Percentiles rank a stretch among this genome's conserved stretches.
Evolutionary conservation across 2,888 invertebrate species (phyloP).

Genomic region (Trachelus troglodyta): DNA sequence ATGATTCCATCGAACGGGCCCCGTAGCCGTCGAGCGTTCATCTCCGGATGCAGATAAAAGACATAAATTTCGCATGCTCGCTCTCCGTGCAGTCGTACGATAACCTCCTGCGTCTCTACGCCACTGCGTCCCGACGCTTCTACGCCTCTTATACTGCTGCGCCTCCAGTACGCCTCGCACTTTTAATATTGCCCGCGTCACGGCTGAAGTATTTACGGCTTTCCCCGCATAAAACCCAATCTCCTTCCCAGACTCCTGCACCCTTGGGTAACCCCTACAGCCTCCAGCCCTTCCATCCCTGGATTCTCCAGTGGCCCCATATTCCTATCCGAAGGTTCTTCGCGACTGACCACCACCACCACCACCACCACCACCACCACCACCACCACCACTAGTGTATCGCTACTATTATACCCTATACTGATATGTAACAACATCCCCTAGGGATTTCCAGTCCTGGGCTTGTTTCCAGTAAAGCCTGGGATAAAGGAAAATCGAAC

Average conservation of each 20-base stretch:
- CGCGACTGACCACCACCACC: too few relatives aligned
- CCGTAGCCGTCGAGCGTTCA: slow-evolving; percentile 36
- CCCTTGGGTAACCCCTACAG: neutral
- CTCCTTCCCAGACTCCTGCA: slow-evolving; percentile 18
- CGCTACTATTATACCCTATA: too few relatives aligned
- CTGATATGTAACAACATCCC: too few relatives aligned
- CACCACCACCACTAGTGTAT: too few relatives aligned
- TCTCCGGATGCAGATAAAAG: slow-evolving; percentile 43
- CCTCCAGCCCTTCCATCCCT: neutral
- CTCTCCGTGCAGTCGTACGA: slow-evolving; percentile 46
- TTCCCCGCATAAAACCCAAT: slow-evolving; percentile 38
- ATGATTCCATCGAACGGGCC: slow-evolving; percentile 35
- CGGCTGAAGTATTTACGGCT: slow-evolving; percentile 60
- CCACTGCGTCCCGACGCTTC: too few relatives aligned
- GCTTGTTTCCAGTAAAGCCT: too few relatives aligned
- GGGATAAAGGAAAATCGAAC: too few relatives aligned
- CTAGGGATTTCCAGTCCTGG: too few relatives aligned
- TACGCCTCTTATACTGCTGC: too few relatives aligned
- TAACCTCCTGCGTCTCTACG: slow-evolving; percentile 35
- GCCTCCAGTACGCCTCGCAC: slow-evolving; percentile 34
- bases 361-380: too few relatives aligned
- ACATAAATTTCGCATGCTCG: slow-evolving; percentile 52
- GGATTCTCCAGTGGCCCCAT: too few relatives aligned
- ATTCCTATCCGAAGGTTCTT: too few relatives aligned
- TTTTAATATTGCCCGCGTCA: slow-evolving; percentile 61